Evolutionary conservation across 2,888 invertebrate species (phyloP).

Genomic region (Acanthopleura granulata): DNA sequence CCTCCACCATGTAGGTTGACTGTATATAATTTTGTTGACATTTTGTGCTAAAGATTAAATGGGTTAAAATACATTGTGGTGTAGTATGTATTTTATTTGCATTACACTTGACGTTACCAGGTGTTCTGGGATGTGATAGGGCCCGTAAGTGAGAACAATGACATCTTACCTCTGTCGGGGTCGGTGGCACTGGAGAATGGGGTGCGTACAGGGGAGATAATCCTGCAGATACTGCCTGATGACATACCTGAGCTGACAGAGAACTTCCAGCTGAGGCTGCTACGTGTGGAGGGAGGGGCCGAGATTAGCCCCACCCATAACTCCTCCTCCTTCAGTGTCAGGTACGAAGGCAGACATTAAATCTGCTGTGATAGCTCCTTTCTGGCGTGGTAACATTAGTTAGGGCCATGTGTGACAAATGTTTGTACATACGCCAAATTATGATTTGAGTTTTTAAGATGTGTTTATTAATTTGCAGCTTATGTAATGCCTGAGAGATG

Average conservation of each 20-base stretch:
- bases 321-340: constrained; percentile 54
- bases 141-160: constrained; percentile 36
- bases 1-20: too few species aligned
- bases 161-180: constrained; percentile 56
- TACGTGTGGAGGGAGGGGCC: constrained; percentile 62
- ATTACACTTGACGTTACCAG: constrained; percentile 32
- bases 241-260: constrained; percentile 61
- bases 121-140: constrained; percentile 60
- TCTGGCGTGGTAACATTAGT: too few species aligned
- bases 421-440: too few species aligned
- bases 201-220: constrained; percentile 46
- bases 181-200: constrained; percentile 45
- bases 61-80: too few species aligned
- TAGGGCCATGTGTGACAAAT: too few species aligned
- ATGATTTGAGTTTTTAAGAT: too few species aligned
- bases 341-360: constrained; percentile 38
- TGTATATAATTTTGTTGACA: too few species aligned
- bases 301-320: constrained; percentile 53
- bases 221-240: constrained; percentile 59
- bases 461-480: too few species aligned
- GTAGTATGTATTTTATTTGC: not conserved
- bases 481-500: too few species aligned
- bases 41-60: too few species aligned
- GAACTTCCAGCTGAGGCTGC: constrained; percentile 48
- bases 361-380: too few species aligned